These are phyloP conservation scores for Meteorus colon DNA, from an alignment of 2,888 invertebrate species.

Conservation along the genomic window DNA sequence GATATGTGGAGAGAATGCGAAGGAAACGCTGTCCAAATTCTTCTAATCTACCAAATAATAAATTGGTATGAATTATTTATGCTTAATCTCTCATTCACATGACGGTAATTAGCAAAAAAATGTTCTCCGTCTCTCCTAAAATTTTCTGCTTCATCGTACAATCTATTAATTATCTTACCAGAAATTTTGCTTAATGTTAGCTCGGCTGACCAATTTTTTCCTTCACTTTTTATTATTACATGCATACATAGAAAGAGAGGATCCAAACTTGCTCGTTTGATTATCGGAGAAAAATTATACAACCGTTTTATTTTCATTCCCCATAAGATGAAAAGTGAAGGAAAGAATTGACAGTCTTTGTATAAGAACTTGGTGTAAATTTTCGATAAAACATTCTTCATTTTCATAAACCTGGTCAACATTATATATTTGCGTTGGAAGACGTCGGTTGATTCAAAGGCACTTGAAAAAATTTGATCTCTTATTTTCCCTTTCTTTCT, in stretches of 20 bases:
- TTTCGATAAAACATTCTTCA: no score
- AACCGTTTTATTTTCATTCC: no score
- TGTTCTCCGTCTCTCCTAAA: background rate
- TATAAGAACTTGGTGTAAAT: no score
- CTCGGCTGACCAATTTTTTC: no score
- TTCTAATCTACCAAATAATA: background rate
- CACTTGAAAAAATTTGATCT: background rate
- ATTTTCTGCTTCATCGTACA: background rate
- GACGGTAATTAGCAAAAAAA: background rate
- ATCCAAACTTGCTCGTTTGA: no score
- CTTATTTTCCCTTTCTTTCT: background rate
- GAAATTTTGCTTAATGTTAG: no score
- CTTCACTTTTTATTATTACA: no score
- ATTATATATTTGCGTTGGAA: background rate
- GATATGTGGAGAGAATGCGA: background rate
- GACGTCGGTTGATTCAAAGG: conserved; percentile 1
- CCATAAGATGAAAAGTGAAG: no score
- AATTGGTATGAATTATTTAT: background rate
- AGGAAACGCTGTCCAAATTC: background rate
- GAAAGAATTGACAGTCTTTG: no score
- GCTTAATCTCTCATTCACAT: background rate
- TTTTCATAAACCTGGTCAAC: background rate
- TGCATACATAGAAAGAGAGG: no score
- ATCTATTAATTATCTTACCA: no score
- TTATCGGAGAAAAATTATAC: no score